These are phyloP conservation scores for Unio pictorum DNA, from an alignment of 2,888 invertebrate species.

Conservation along the genomic window DNA sequence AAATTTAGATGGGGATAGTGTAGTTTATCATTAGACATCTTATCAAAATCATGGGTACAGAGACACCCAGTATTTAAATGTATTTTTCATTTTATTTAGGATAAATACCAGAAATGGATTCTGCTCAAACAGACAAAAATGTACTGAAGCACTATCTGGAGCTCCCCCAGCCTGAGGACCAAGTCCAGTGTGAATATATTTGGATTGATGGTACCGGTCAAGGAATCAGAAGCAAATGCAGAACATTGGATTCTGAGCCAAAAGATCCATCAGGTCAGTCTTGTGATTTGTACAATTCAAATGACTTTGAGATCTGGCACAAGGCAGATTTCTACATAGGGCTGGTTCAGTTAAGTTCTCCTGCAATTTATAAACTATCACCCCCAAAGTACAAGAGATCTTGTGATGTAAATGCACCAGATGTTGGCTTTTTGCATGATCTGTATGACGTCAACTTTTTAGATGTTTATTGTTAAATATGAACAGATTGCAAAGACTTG, in stretches of 20 bases:
- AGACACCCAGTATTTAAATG: not conserved
- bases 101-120: conserved; percentile 12
- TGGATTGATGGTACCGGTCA: conserved; percentile 70
- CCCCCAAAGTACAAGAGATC: too few relatives aligned
- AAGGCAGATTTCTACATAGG: too few relatives aligned
- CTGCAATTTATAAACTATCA: too few relatives aligned
- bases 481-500: too few relatives aligned
- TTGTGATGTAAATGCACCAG: too few relatives aligned
- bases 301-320: too few relatives aligned
- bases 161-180: conserved; percentile 36
- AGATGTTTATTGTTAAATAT: too few relatives aligned
- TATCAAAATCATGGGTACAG: too few relatives aligned
- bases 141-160: conserved; percentile 41
- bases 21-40: too few relatives aligned
- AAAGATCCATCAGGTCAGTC: conserved; percentile 49
- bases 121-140: conserved; percentile 31
- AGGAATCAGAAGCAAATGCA: conserved; percentile 63
- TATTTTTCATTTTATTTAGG: not conserved
- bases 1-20: not conserved
- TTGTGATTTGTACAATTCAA: not conserved
- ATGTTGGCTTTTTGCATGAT: too few relatives aligned
- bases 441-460: too few relatives aligned
- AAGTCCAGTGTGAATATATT: conserved; percentile 64
- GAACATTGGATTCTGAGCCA: conserved; percentile 60
- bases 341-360: too few relatives aligned